A percentile compares a stretch with the other conserved stretches of the same genome.
These are phyloP conservation scores for Rhizomys pruinosus DNA, from an alignment of 2,113 vertebrate genomes.

Conservation along the genomic window DNA sequence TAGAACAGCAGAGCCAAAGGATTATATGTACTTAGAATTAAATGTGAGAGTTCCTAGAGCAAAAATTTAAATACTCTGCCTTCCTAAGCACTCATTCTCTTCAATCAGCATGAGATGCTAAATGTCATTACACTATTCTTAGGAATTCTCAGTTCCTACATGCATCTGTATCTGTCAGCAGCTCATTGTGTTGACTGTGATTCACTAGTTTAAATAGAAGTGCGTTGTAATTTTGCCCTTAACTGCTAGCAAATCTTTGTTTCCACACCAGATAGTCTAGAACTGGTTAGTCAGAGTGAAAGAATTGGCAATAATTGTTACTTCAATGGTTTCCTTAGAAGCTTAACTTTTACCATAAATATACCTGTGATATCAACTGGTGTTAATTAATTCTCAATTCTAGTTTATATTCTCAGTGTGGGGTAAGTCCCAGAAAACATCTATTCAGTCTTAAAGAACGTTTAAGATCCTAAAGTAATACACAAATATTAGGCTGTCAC, in stretches of 20 bases:
- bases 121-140: neutral
- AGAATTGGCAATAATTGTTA: neutral
- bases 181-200: neutral
- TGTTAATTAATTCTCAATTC: neutral
- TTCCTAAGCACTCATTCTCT: neutral
- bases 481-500: neutral
- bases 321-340: neutral
- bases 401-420: neutral
- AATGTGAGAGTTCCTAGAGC: neutral
- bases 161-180: neutral
- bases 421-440: neutral
- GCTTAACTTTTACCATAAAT: neutral
- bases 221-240: neutral
- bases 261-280: neutral
- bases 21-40: neutral
- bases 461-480: conserved; percentile 16
- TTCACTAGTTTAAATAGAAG: neutral
- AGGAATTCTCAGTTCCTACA: neutral
- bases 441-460: neutral
- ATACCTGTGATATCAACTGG: neutral
- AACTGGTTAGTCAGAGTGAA: neutral
- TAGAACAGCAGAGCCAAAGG: neutral
- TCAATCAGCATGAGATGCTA: neutral
- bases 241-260: neutral
- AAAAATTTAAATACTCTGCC: neutral